These are phyloP conservation scores for Drosophila ambigua DNA, from an alignment of 1,140 invertebrate species.

Conservation along the genomic window DNA sequence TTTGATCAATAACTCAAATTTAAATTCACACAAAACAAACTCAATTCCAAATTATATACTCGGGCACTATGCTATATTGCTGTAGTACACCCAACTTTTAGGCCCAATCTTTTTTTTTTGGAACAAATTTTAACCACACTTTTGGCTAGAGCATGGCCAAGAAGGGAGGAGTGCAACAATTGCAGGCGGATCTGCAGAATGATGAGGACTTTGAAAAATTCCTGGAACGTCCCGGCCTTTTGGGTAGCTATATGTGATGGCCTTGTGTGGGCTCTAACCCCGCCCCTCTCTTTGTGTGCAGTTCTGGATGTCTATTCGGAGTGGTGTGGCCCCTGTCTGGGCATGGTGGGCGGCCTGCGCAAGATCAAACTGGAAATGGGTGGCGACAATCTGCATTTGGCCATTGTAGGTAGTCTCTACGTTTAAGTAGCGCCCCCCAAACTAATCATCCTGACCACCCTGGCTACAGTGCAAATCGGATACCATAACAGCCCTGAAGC, in stretches of 20 bases:
- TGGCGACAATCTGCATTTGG: conserved; percentile 91
- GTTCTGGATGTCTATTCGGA: conserved; percentile 96
- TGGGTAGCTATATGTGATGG: conserved; percentile 85
- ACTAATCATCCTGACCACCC: neutral
- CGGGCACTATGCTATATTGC: conserved; percentile 8
- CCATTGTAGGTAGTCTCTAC: conserved; percentile 86
- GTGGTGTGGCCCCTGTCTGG: conserved; percentile 95
- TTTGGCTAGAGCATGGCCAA: conserved; percentile 85
- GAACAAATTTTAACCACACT: conserved; percentile 14
- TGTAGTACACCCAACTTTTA: conserved; percentile 4
- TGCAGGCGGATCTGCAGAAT: conserved; percentile 90
- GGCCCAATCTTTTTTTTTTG: neutral
- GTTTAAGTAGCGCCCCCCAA: too few species aligned
- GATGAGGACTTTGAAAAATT: conserved; percentile 95
- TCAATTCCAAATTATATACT: neutral
- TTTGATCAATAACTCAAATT: conserved; percentile 69
- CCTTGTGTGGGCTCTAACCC: too few species aligned
- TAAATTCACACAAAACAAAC: conserved; percentile 12
- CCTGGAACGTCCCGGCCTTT: conserved; percentile 89
- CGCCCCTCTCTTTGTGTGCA: conserved; percentile 73
- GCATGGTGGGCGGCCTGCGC: conserved; percentile 93
- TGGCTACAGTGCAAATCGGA: conserved; percentile 87
- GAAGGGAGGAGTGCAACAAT: conserved; percentile 89
- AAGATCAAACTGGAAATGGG: conserved; percentile 95
- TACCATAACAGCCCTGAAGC: conserved; percentile 89